Evolutionary conservation across 2,888 invertebrate species (phyloP), one percentile per base, ranked within the genome.

Genomic region (Leptothorax acervorum): DNA sequence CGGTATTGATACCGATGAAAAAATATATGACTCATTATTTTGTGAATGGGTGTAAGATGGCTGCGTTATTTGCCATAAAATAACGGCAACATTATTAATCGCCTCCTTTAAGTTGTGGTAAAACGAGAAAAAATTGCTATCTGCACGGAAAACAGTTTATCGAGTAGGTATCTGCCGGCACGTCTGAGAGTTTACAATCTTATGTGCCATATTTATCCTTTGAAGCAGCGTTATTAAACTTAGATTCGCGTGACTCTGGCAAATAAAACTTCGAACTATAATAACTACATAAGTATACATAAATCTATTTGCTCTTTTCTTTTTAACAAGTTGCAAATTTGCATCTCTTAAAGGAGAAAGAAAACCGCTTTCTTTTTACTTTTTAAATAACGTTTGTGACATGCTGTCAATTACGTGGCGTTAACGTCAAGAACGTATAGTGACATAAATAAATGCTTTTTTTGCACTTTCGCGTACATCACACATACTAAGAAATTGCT

Each of bases 151-250:
- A 55, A 78, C 28, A 15, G 28, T 78, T 76, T 68, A 31, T 18
- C 31, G 15, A n/a, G 28, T 68, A 68, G 15, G 28, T 68, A 68
- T 28, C 53, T 68, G n/a, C 18, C 31, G 42, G 31, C 42, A 70
- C n/a, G 55, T 42, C 45, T 70, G 68, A 70, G 28, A 70, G 45
- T 70, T 68, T 78, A 68, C 55, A 78, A 78, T 78, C 68, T 68
- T 31, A n/a, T 78, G 42, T 55, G 28, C 31, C 18, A 39, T 53
- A 42, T 76, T 65, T 75, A 63, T 70, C 53, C 55, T 55, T 78
- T 55, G 31, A 68, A 78, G 42, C 31, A 31, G 45, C 70, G 31
- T 68, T 78, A 78, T 78, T 78, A 78, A 78, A 78, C 45, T 42
- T 28, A 42, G 53, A 55, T 78, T 31, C 55, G 78, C 70, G 45